Evolutionary conservation across 2,888 invertebrate species (phyloP).

Genomic region (Cheilosia urbana): DNA sequence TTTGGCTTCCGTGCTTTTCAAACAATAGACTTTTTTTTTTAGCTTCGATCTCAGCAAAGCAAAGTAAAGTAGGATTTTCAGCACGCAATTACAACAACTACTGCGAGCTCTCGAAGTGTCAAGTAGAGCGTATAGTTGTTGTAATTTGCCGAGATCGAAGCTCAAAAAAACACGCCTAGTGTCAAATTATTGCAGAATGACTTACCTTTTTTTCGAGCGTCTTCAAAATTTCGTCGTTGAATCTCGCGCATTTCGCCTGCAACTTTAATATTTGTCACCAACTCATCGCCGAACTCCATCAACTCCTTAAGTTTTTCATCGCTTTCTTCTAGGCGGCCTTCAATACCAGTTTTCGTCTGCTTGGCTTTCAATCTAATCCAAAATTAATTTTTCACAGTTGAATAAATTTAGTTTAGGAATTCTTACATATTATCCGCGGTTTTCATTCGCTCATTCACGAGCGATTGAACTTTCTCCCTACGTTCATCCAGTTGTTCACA

Average conservation of each 20-base stretch:
- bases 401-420: background rate
- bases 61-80: too few species aligned
- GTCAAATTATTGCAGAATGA: too few species aligned
- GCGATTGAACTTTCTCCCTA: constrained; percentile 38
- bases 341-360: constrained; percentile 85
- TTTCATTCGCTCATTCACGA: constrained; percentile 42
- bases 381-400: background rate
- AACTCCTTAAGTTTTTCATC: constrained; percentile 87
- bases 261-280: constrained; percentile 90
- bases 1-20: too few species aligned
- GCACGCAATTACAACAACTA: too few species aligned
- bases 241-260: constrained; percentile 91
- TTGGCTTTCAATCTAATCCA: constrained; percentile 78
- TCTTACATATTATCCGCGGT: constrained; percentile 37
- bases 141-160: too few species aligned
- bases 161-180: too few species aligned
- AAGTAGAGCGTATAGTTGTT: too few species aligned
- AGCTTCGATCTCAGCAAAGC: too few species aligned
- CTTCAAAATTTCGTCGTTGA: constrained; percentile 85
- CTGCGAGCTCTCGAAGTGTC: too few species aligned
- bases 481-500: constrained; percentile 34
- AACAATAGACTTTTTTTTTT: too few species aligned
- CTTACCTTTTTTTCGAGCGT: constrained; percentile 81
- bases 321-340: constrained; percentile 87
- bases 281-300: constrained; percentile 88